Evolutionary conservation across 1,140 invertebrate genomes (phyloP).

Genomic region (Dryas iulia): DNA sequence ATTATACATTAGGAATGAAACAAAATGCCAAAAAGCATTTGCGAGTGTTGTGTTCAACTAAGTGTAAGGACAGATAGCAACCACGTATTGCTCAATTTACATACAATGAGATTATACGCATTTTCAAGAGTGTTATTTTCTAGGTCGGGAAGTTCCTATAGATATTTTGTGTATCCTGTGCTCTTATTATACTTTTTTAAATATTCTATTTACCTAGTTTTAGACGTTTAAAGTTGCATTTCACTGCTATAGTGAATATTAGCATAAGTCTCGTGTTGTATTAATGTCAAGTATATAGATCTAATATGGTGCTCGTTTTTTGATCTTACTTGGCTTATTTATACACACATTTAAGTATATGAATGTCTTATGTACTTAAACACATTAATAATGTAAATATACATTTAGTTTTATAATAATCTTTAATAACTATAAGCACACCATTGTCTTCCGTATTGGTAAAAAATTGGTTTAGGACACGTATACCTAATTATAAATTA

Average conservation of each 20-base stretch:
- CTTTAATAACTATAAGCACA: background rate
- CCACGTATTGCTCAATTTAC: constrained; percentile 39
- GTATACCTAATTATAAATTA: background rate
- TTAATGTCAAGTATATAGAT: background rate
- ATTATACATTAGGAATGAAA: no score
- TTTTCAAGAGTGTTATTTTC: background rate
- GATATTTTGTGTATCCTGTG: background rate
- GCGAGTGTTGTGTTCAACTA: background rate
- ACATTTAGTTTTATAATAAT: background rate
- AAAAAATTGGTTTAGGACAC: background rate
- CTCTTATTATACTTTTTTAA: background rate
- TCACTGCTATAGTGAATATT: background rate
- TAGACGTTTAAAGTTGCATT: background rate
- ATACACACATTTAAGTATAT: background rate
- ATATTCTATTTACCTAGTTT: background rate
- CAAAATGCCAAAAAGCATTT: no score
- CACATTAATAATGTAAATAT: background rate
- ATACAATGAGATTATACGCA: constrained; percentile 35
- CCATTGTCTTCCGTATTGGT: background rate
- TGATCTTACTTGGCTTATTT: background rate
- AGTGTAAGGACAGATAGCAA: background rate
- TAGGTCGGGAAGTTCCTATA: background rate
- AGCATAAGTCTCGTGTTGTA: background rate
- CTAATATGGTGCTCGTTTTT: background rate
- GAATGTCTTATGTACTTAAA: constrained; percentile 1